Percentiles rank a stretch among this genome's conserved stretches.
Conservation (phyloP, 2,888 invertebrate genomes). For the Tetragnatha montana region DNA sequence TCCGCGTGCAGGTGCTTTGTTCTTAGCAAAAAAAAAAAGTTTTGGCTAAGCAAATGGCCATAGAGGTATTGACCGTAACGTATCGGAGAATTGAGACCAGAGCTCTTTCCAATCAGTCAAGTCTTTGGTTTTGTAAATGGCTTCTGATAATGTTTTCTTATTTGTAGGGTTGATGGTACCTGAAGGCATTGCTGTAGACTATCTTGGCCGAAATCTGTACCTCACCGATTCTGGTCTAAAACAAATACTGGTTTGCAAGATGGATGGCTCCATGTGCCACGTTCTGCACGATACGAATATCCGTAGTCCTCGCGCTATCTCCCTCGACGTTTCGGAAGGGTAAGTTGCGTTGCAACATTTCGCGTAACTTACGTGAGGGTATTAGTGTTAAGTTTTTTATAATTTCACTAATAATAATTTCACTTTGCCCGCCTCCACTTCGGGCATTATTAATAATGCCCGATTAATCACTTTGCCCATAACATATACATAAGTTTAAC, state of each 20-base stretch:
- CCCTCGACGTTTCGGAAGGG: slow-evolving; percentile 81
- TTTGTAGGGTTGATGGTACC: slow-evolving; percentile 71
- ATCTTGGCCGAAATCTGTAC: slow-evolving; percentile 84
- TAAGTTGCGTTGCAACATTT: neutral
- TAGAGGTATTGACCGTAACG: too few relatives aligned
- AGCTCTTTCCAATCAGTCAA: neutral
- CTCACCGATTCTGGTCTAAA: slow-evolving; percentile 84
- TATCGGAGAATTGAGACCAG: too few relatives aligned
- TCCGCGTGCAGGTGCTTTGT: too few relatives aligned
- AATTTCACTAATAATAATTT: too few relatives aligned
- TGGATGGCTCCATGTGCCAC: slow-evolving; percentile 80
- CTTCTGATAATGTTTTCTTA: neutral
- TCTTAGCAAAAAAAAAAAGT: too few relatives aligned
- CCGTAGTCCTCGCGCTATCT: slow-evolving; percentile 78
- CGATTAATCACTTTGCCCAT: too few relatives aligned
- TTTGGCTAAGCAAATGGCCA: too few relatives aligned
- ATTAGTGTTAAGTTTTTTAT: too few relatives aligned
- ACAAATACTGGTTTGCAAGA: slow-evolving; percentile 84
- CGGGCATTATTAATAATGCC: too few relatives aligned
- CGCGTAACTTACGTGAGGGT: too few relatives aligned
- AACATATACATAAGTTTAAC: too few relatives aligned
- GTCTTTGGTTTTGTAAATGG: neutral
- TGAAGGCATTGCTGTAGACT: slow-evolving; percentile 74
- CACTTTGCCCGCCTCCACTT: too few relatives aligned
- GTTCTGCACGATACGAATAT: slow-evolving; percentile 75